Evolutionary conservation across 2,797 vertebrate genomes (phyloP).

Genomic region (Craterocephalus amniculus): DNA sequence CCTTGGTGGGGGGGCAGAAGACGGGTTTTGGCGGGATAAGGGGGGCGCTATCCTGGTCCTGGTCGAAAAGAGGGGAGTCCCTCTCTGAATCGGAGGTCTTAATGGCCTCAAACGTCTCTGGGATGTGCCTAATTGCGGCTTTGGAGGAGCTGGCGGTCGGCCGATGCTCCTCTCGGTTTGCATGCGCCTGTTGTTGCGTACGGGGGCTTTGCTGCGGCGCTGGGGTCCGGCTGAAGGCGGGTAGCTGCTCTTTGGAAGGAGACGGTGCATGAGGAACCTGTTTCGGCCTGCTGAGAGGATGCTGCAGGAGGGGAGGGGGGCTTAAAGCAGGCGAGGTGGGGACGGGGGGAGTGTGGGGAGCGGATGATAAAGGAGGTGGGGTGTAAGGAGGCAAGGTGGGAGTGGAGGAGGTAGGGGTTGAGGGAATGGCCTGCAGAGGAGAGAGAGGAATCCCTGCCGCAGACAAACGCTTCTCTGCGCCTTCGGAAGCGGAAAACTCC

Average conservation of each 20-base stretch:
- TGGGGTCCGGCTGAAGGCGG: slow-evolving; percentile 37
- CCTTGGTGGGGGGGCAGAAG: slow-evolving; percentile 85
- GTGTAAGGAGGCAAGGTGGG: slow-evolving; percentile 76
- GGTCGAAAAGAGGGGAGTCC: slow-evolving; percentile 82
- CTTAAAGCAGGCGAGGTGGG: slow-evolving; percentile 74
- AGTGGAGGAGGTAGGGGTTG: slow-evolving; percentile 73
- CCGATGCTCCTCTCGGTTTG: slow-evolving; percentile 55
- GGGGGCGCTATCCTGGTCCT: slow-evolving; percentile 80
- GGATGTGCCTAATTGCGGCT: slow-evolving; percentile 67
- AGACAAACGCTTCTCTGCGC: slow-evolving; percentile 87
- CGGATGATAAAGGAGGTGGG: slow-evolving; percentile 75
- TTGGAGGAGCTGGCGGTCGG: slow-evolving; percentile 65
- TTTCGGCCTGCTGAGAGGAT: slow-evolving; percentile 73
- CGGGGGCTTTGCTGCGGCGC: slow-evolving; percentile 59
- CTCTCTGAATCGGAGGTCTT: slow-evolving; percentile 81
- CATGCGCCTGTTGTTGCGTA: slow-evolving; percentile 50
- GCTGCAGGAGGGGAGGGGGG: slow-evolving; percentile 67
- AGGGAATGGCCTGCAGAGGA: slow-evolving; percentile 72
- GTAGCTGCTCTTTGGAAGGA: slow-evolving; percentile 68
- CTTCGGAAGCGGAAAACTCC: slow-evolving; percentile 88
- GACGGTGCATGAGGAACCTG: slow-evolving; percentile 56
- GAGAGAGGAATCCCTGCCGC: slow-evolving; percentile 80
- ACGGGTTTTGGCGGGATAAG: slow-evolving; percentile 84
- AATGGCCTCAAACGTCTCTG: slow-evolving; percentile 68
- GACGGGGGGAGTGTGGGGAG: slow-evolving; percentile 74